Evolutionary conservation across 2,113 vertebrate genomes (phyloP), one percentile per base, ranked within the genome.

Genomic region (Dinomys branickii): DNA sequence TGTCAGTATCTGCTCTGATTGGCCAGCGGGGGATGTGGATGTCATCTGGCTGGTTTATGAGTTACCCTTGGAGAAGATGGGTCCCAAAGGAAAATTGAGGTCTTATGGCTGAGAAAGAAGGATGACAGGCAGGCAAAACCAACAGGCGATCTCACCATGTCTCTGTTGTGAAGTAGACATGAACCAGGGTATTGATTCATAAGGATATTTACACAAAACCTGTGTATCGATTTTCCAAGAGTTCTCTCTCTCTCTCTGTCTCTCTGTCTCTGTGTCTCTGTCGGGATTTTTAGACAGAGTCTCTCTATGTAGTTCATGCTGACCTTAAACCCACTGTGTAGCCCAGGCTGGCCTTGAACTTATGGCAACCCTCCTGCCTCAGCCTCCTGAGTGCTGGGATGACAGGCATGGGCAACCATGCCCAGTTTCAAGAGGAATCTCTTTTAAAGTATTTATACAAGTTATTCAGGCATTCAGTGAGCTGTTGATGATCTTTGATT

Each of bases 161-260:
- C 58, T 65, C 22, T 71, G 1, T 5, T 8, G 38, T 69, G 38
- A 63, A 44, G 47, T 0, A 41, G 28, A 63, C 20, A 3, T 3
- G 1, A 3, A 2, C 19, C 52, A n/a, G 2, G 6, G 3, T 44
- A 7, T 0, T 59, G n/a, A n/a, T 0, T 16, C 69, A 77, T 22
- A 22, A 90, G 19, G 38, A 38, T 28, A 54, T 52, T 52, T 44
- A 41, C 67, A 87, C 33, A 63, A 69, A 91, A 20, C 1, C 20
- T 20, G 50, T 2, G 33, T 8, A 17, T 33, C 26, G n/a, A 14
- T 47, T 59, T 83, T 63, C 41, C 44, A 61, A n/a, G 47, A 89
- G 1, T 6, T 0, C 71, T 28, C 38, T 44, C 71, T 67, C 30
- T 35, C 4, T 24, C 35, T n/a, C 33, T n/a, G 1, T n/a, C 35